Percentiles rank a stretch among this genome's conserved stretches.
Conservation (phyloP, 1,140 invertebrate genomes). For the Tribolium castaneum region DNA sequence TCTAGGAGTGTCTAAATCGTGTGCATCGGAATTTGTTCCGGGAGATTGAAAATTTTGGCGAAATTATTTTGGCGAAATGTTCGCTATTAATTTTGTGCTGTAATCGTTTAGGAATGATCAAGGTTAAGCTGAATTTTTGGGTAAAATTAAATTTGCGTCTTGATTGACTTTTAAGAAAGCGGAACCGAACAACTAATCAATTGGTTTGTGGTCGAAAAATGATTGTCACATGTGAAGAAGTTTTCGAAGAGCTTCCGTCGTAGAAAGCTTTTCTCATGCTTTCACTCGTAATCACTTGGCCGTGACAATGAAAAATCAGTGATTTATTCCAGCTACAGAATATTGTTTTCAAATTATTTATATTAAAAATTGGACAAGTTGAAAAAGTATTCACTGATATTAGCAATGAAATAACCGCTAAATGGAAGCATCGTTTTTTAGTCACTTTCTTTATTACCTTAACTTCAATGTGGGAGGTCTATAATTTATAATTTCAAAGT, state of each 20-base stretch:
- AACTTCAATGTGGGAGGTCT: too few species aligned
- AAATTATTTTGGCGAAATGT: background rate
- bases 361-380: too few species aligned
- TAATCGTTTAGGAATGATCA: constrained; percentile 17
- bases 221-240: constrained; percentile 9
- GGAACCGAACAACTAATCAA: background rate
- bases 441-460: too few species aligned
- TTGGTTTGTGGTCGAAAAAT: background rate
- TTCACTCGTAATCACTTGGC: background rate
- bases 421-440: too few species aligned
- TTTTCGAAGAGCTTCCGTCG: constrained; percentile 3
- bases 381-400: too few species aligned
- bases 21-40: background rate
- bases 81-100: background rate
- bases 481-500: too few species aligned
- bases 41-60: background rate
- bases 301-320: background rate
- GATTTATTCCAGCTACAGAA: background rate
- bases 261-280: background rate
- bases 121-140: constrained; percentile 4
- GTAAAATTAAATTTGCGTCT: constrained; percentile 8
- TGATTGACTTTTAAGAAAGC: background rate
- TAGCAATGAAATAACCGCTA: too few species aligned
- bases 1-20: constrained; percentile 44
- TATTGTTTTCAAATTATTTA: too few species aligned